A percentile compares a stretch with the other conserved stretches of the same genome.
phyloP scores from a whole-genome alignment of 1,140 invertebrate genomes.

The Ectropis grisescens region DNA sequence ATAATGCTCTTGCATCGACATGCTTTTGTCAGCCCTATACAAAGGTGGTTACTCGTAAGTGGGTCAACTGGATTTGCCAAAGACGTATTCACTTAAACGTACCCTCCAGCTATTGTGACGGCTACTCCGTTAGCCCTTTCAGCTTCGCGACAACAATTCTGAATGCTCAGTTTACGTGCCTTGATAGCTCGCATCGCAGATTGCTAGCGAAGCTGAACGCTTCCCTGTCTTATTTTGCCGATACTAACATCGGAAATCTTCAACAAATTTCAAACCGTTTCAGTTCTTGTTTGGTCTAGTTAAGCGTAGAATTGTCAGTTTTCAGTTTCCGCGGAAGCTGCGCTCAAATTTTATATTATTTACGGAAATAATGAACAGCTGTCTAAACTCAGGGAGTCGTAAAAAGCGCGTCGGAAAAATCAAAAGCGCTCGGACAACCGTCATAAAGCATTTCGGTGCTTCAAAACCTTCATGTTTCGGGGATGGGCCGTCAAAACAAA shows the following conservation, averaged over 20 bases:
- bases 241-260: too few relatives aligned
- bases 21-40: slow-evolving; percentile 53
- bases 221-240: background rate
- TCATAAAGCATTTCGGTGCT: slow-evolving; percentile 27
- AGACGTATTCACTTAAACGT: slow-evolving; percentile 26
- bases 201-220: slow-evolving; percentile 5
- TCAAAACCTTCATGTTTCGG: slow-evolving; percentile 34
- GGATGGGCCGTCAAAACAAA: slow-evolving; percentile 53
- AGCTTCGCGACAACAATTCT: slow-evolving; percentile 19
- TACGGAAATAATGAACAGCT: too few relatives aligned
- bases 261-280: too few relatives aligned
- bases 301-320: too few relatives aligned
- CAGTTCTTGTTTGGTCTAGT: too few relatives aligned
- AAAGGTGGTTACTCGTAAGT: slow-evolving; percentile 48
- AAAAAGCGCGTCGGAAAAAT: slow-evolving; percentile 19
- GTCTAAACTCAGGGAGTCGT: slow-evolving; percentile 4
- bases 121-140: slow-evolving; percentile 23
- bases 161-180: slow-evolving; percentile 9
- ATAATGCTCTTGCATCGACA: slow-evolving; percentile 49
- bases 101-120: slow-evolving; percentile 15
- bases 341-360: too few relatives aligned
- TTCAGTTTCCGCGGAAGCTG: too few relatives aligned
- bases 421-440: slow-evolving; percentile 10
- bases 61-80: slow-evolving; percentile 43
- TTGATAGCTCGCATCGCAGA: slow-evolving; percentile 6